Evolutionary conservation across 2,113 vertebrate genomes (phyloP).

Genomic region (Bubo bubo): DNA sequence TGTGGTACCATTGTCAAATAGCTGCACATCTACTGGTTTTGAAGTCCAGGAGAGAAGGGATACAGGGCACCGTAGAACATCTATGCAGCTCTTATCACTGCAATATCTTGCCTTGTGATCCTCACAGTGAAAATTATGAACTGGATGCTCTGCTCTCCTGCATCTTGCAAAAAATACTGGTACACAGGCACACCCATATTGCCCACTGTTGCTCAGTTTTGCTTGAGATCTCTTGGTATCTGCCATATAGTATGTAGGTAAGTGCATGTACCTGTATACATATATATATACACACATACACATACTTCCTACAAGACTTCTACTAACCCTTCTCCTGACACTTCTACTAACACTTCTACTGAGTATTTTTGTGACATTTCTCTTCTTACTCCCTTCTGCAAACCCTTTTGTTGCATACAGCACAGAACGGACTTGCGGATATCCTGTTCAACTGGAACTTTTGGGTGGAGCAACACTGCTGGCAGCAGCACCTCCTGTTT

Average conservation of each 20-base stretch:
- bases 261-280: too few species aligned
- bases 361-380: not conserved
- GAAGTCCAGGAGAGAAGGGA: not conserved
- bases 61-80: not conserved
- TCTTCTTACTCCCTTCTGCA: not conserved
- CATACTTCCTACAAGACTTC: not conserved
- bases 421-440: not conserved
- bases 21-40: not conserved
- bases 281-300: not conserved
- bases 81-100: not conserved
- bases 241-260: not conserved
- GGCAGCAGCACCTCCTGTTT: constrained; percentile 7
- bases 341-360: not conserved
- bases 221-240: not conserved
- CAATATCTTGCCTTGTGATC: not conserved
- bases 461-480: not conserved
- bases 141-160: not conserved
- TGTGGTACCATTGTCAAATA: not conserved
- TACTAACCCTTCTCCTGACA: too few species aligned
- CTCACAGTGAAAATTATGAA: not conserved
- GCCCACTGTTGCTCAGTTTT: not conserved
- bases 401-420: not conserved
- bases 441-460: constrained; percentile 50
- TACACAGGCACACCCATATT: not conserved
- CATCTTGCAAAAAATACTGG: not conserved